A percentile compares a stretch with the other conserved stretches of the same genome.
phyloP scores from a whole-genome alignment of 2,113 vertebrate species.

The Podilymbus podiceps region DNA sequence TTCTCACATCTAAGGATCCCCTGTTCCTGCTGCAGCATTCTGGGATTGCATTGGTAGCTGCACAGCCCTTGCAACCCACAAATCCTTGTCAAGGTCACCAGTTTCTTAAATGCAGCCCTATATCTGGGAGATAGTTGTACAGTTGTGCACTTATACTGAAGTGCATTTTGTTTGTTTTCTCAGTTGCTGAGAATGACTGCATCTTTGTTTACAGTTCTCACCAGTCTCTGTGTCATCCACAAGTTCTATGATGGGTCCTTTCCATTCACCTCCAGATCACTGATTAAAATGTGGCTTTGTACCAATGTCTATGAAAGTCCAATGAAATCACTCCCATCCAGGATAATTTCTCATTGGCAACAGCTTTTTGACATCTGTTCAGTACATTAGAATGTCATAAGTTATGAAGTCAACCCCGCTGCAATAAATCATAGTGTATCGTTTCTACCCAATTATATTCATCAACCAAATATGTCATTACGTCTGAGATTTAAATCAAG shows the following conservation, averaged over 20 bases:
- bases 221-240: background rate
- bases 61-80: background rate
- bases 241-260: background rate
- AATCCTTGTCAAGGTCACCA: background rate
- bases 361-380: constrained; percentile 42
- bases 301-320: background rate
- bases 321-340: background rate
- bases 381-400: constrained; percentile 21
- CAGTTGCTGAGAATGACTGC: background rate
- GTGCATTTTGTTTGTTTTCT: background rate
- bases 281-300: constrained; percentile 19
- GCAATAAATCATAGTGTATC: constrained; percentile 16
- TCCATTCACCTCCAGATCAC: background rate
- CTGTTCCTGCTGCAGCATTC: background rate
- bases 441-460: constrained; percentile 6
- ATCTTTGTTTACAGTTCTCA: background rate
- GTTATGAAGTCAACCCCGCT: constrained; percentile 12
- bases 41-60: background rate
- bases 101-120: background rate
- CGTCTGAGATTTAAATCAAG: constrained; percentile 34
- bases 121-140: background rate
- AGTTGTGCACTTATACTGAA: background rate
- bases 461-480: constrained; percentile 41
- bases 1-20: background rate
- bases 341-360: constrained; percentile 39